These are phyloP conservation scores for Cladopsammia gracilis DNA, from an alignment of 64 coral and sea anemone genomes.

Conservation along the genomic window DNA sequence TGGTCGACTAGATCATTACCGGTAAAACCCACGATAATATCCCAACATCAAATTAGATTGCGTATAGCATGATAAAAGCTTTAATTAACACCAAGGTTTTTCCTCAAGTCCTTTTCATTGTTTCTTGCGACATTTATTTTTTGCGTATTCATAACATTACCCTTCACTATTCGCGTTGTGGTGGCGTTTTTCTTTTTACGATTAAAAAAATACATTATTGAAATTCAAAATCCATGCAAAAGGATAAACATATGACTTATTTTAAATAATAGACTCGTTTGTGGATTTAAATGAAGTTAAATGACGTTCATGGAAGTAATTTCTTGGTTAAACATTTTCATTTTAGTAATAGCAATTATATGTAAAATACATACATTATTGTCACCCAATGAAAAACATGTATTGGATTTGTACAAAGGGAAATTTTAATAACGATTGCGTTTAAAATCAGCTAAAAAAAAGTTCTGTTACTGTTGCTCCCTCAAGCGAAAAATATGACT, in stretches of 20 bases:
- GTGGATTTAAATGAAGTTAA: too few relatives aligned
- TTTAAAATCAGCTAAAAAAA: too few relatives aligned
- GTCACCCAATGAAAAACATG: background rate
- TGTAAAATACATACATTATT: background rate
- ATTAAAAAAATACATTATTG: background rate
- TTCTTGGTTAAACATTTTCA: too few relatives aligned
- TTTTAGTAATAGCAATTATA: too few relatives aligned
- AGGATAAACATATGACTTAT: too few relatives aligned
- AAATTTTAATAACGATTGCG: too few relatives aligned
- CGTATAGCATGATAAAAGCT: background rate
- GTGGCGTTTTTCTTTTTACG: background rate
- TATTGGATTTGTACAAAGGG: background rate
- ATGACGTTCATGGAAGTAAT: too few relatives aligned
- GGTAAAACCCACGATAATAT: background rate
- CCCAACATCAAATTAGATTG: background rate
- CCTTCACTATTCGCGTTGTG: background rate
- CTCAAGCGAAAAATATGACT: background rate
- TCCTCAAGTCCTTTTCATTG: background rate
- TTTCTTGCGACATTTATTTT: background rate
- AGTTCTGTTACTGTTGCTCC: too few relatives aligned
- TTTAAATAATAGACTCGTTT: too few relatives aligned
- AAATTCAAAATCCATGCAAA: too few relatives aligned
- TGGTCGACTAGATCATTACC: background rate
- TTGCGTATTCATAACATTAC: background rate
- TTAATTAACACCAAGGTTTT: conserved; percentile 19